Conservation (phyloP, 2,888 invertebrate species). For the Aspidiotus destructor region DNA sequence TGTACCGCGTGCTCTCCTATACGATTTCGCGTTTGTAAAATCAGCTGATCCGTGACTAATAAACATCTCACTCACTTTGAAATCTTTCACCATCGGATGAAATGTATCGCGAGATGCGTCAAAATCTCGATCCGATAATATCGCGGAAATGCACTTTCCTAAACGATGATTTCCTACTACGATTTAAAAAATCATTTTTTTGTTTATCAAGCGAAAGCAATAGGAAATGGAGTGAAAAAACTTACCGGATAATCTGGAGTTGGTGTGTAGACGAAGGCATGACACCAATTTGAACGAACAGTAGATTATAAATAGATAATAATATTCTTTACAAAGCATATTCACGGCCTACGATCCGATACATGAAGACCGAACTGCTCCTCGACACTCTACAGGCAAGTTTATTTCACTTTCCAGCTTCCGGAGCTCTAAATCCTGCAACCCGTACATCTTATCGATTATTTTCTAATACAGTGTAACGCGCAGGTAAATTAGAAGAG, state of each 20-base stretch:
- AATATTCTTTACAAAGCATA: conserved; percentile 23
- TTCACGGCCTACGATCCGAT: conserved; percentile 20
- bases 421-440: conserved; percentile 30
- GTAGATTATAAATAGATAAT: conserved; percentile 13
- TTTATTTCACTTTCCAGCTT: conserved; percentile 32
- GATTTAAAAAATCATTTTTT: no score
- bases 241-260: conserved; percentile 28
- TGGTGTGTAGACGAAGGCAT: conserved; percentile 14
- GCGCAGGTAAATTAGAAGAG: conserved; percentile 32
- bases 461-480: conserved; percentile 31
- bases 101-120: no score
- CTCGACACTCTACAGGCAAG: conserved; percentile 30
- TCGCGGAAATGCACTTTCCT: no score
- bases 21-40: no score
- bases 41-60: no score
- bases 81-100: no score
- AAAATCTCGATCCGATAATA: no score
- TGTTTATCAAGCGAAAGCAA: no score
- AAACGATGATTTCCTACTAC: no score
- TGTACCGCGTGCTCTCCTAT: no score
- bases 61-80: no score
- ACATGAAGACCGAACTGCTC: conserved; percentile 23
- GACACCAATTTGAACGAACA: conserved; percentile 19
- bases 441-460: conserved; percentile 31
- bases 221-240: background rate